Evolutionary conservation across 2,888 invertebrate genomes (phyloP).

Genomic region (Buathra laborator): DNA sequence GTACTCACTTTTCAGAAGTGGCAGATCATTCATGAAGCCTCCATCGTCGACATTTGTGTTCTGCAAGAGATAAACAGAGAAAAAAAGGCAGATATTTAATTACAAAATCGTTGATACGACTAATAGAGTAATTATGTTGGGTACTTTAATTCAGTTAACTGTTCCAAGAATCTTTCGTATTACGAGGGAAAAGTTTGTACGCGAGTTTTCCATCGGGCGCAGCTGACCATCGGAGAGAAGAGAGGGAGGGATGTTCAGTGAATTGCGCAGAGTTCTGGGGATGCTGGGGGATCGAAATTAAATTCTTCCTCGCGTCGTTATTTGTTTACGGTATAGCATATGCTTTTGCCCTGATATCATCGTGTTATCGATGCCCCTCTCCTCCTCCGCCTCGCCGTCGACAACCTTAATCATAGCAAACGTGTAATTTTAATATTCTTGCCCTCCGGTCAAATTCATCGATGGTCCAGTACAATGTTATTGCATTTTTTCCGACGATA

Average conservation of each 20-base stretch:
- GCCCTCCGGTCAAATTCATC: slow-evolving; percentile 16
- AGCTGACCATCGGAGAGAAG: neutral
- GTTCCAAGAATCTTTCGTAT: neutral
- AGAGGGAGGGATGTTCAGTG: slow-evolving; percentile 13
- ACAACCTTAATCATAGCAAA: slow-evolving; percentile 20
- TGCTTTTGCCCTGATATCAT: slow-evolving; percentile 17
- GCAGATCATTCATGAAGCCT: slow-evolving; percentile 95
- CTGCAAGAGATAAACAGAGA: slow-evolving; percentile 85
- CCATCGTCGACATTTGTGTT: slow-evolving; percentile 95
- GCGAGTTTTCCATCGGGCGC: neutral
- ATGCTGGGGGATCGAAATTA: slow-evolving; percentile 64
- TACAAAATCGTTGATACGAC: neutral
- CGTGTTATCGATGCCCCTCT: slow-evolving; percentile 41
- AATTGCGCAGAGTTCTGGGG: slow-evolving; percentile 37
- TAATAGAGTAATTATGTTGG: neutral
- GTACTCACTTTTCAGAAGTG: slow-evolving; percentile 90
- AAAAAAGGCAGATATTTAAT: slow-evolving; percentile 45
- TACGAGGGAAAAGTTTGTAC: neutral
- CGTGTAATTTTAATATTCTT: slow-evolving; percentile 47
- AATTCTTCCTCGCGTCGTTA: slow-evolving; percentile 70
- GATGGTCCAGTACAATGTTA: slow-evolving; percentile 65
- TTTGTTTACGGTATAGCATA: slow-evolving; percentile 34
- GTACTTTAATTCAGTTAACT: neutral
- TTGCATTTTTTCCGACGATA: slow-evolving; percentile 61
- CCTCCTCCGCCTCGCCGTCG: slow-evolving; percentile 7